A percentile compares a stretch with the other conserved stretches of the same genome.
These are phyloP conservation scores for Strigops habroptila DNA, from an alignment of 2,113 vertebrate species.

Conservation along the genomic window DNA sequence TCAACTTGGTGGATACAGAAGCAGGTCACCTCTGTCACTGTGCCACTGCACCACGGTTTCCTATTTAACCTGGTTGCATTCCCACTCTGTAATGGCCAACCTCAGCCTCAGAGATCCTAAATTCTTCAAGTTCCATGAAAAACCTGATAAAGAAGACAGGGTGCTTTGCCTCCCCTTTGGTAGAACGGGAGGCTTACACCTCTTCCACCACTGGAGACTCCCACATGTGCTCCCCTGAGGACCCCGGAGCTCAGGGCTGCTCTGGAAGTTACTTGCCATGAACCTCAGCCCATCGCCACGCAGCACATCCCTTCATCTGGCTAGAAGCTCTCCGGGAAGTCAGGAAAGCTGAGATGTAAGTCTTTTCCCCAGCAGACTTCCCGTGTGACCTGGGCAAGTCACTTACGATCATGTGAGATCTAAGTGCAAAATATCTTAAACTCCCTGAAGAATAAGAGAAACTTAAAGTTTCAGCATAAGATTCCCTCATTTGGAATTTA, in stretches of 20 bases:
- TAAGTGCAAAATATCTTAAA: slow-evolving; percentile 8
- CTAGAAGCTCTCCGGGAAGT: background rate
- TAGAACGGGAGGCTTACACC: background rate
- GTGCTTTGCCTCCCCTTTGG: background rate
- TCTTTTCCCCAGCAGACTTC: background rate
- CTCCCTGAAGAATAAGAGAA: background rate
- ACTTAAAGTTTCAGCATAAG: background rate
- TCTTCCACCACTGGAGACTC: background rate
- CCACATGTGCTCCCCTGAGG: background rate
- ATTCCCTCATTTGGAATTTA: background rate
- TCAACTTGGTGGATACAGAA: background rate
- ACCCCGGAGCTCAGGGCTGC: background rate
- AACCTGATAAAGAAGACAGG: background rate
- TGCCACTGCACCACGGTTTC: fast-evolving
- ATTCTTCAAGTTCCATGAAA: background rate
- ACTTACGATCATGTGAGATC: background rate
- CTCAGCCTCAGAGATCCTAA: background rate
- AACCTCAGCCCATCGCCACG: background rate
- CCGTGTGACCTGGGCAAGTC: slow-evolving; percentile 19
- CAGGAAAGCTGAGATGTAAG: background rate
- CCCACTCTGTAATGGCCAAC: background rate
- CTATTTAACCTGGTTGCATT: background rate
- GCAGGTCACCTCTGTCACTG: background rate
- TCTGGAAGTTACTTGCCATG: background rate
- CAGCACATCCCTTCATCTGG: background rate